phyloP scores from a whole-genome alignment of 2,113 vertebrate genomes.

The Tricholaema leucomelas region DNA sequence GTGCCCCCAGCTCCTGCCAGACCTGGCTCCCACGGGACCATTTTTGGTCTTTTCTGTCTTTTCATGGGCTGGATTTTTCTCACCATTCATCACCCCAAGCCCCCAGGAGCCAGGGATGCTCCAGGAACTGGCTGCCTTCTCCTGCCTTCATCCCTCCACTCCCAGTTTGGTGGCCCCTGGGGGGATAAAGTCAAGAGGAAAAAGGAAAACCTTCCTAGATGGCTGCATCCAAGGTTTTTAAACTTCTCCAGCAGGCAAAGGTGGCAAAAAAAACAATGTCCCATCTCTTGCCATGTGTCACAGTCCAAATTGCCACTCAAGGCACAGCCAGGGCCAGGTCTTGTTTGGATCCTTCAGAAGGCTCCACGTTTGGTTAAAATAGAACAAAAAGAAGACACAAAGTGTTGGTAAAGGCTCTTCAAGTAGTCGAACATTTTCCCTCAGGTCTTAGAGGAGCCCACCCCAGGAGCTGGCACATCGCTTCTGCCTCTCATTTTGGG shows the following conservation, averaged over 20 bases:
- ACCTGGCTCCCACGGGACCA: not conserved
- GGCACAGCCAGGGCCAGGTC: fast-evolving
- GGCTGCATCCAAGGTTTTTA: not conserved
- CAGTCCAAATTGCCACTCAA: not conserved
- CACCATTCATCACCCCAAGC: fast-evolving
- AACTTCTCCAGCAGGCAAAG: not conserved
- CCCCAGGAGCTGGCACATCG: fast-evolving
- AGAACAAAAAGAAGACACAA: not conserved
- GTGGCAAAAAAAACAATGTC: not conserved
- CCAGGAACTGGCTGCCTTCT: not conserved
- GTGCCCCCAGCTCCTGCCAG: not conserved
- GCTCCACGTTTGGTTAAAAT: not conserved
- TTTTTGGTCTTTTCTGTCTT: not conserved
- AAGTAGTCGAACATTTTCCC: fast-evolving
- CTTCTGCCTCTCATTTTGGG: not conserved
- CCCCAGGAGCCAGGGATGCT: not conserved
- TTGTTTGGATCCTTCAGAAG: not conserved
- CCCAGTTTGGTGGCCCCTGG: fast-evolving
- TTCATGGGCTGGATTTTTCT: not conserved
- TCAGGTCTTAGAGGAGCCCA: not conserved
- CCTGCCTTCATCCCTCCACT: not conserved
- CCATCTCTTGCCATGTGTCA: fast-evolving
- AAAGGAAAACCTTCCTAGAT: fast-evolving
- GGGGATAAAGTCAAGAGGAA: fast-evolving
- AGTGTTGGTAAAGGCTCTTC: not conserved